These are phyloP conservation scores for Galemys pyrenaicus DNA, from an alignment of 2,113 vertebrate genomes.

Conservation along the genomic window DNA sequence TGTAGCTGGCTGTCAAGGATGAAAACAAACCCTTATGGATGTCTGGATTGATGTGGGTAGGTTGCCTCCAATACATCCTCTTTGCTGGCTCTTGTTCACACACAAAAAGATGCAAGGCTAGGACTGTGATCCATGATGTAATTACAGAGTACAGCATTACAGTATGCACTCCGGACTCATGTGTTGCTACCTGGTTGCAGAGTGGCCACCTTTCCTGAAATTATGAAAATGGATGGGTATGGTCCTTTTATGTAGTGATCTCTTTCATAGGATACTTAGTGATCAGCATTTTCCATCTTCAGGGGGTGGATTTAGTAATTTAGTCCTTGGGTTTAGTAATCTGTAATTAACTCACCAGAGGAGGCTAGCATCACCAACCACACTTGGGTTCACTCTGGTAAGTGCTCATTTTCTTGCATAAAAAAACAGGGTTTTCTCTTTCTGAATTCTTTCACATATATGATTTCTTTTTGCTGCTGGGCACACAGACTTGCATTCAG, in stretches of 20 bases:
- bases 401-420: background rate
- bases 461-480: background rate
- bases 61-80: background rate
- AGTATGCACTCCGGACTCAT: background rate
- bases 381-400: background rate
- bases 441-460: slow-evolving; percentile 18
- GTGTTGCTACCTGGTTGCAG: background rate
- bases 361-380: background rate
- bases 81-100: background rate
- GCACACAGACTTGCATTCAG: background rate
- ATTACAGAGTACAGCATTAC: background rate
- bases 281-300: slow-evolving; percentile 9
- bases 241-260: background rate
- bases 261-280: background rate
- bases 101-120: background rate
- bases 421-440: background rate
- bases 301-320: background rate
- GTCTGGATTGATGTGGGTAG: background rate
- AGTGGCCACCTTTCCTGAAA: background rate
- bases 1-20: background rate
- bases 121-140: background rate
- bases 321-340: background rate
- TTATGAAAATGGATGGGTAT: background rate
- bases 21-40: background rate
- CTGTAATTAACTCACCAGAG: background rate